Conservation (phyloP, 2,797 vertebrate species). For the Hirundo rustica region DNA sequence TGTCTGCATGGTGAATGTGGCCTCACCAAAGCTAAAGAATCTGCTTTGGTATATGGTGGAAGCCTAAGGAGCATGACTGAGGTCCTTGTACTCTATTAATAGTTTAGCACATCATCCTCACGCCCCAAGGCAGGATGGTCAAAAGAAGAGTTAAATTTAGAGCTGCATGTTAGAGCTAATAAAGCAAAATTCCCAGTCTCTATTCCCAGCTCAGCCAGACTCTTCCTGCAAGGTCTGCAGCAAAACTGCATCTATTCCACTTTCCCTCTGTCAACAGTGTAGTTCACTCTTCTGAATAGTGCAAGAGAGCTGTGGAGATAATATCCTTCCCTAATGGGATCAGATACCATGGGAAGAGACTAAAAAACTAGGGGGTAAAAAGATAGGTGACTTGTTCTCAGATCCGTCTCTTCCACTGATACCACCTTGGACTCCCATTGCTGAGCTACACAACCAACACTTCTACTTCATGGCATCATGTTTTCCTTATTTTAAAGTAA, state of each 20-base stretch:
- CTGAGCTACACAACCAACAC: not conserved
- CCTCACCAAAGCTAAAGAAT: not conserved
- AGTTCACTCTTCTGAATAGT: not conserved
- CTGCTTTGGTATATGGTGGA: not conserved
- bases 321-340: not conserved
- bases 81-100: not conserved
- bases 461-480: not conserved
- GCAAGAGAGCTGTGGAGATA: not conserved
- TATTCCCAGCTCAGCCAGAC: not conserved
- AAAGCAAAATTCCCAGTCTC: not conserved
- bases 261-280: not conserved
- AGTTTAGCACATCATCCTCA: not conserved
- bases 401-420: not conserved
- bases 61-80: not conserved
- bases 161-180: rapidly evolving
- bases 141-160: not conserved
- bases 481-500: not conserved
- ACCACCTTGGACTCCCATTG: not conserved
- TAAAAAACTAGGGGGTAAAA: not conserved
- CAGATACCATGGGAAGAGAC: not conserved
- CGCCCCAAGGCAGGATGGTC: not conserved
- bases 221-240: not conserved
- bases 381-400: not conserved
- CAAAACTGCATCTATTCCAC: not conserved
- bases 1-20: not conserved